Conservation (phyloP, 2,888 invertebrate species). For the Dicyrtoma fusca region DNA sequence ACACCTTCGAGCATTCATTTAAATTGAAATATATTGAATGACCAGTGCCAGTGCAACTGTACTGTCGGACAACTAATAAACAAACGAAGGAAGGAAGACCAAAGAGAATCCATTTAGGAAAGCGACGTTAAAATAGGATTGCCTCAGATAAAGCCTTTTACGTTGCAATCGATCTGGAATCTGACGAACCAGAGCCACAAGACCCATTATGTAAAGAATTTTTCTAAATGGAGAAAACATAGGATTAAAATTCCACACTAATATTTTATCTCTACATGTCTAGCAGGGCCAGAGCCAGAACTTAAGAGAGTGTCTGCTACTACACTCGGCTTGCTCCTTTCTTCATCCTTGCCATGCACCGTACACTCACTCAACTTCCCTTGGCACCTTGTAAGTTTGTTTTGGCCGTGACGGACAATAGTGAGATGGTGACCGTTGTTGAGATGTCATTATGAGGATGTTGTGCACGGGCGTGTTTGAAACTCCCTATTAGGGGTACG, state of each 20-base stretch:
- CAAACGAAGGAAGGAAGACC: not conserved
- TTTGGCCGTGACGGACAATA: slow-evolving; percentile 33
- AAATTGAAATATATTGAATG: too few relatives aligned
- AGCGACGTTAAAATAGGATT: slow-evolving; percentile 13
- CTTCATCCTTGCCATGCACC: not conserved
- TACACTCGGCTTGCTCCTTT: not conserved
- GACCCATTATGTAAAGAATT: slow-evolving; percentile 35
- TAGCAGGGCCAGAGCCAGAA: not conserved
- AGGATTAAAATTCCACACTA: slow-evolving; percentile 47
- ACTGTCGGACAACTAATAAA: slow-evolving; percentile 9
- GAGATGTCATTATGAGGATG: slow-evolving; percentile 29
- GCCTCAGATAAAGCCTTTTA: slow-evolving; percentile 28
- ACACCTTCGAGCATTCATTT: not conserved
- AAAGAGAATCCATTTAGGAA: slow-evolving; percentile 16
- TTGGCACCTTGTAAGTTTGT: slow-evolving; percentile 30
- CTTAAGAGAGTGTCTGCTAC: not conserved
- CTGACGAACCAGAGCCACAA: not conserved
- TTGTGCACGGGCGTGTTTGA: not conserved
- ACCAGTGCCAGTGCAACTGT: too few relatives aligned
- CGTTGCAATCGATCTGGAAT: slow-evolving; percentile 15
- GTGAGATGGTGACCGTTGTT: slow-evolving; percentile 20
- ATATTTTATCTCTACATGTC: slow-evolving; percentile 18
- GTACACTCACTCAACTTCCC: not conserved
- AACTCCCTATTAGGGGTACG: too few relatives aligned
- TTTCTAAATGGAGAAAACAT: slow-evolving; percentile 43